Evolutionary conservation across 2,113 vertebrate genomes (phyloP), one percentile per base, ranked within the genome.

Genomic region (Rousettus leschenaultii): DNA sequence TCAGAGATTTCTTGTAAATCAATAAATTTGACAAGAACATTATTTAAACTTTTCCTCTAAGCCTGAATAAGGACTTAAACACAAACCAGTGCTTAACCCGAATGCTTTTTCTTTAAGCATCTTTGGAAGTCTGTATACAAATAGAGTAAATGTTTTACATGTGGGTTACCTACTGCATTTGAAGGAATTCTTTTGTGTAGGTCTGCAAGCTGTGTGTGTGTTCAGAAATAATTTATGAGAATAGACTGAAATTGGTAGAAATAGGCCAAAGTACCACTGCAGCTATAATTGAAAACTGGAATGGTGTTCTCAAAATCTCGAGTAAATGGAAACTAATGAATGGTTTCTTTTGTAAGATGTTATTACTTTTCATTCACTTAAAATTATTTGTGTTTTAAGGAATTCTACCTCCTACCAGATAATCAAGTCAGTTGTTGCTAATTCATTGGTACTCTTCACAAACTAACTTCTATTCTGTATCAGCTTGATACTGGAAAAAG

Each of bases 1-100:
- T 95, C 45, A 94, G 65, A 92, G 43, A 94, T 83, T 94, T 86
- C 35, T 48, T 96, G 7, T 78, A 95, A 93, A 35, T 89, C 57
- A 59, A 57, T 53, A 83, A 38, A 61, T 70, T 70, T 86, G 26
- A 28, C 21, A 87, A 65, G 45, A 95, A 43, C n/a, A 30, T 57
- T 91, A 85, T 87, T 92, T 63, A 30, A 57, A 61, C 35, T 51
- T 85, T 84, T 91, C 82, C 61, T 91, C 24, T 51, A 74, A 61
- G 75, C 35, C 35, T 61, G 15, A 89, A 51, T 79, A 51, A 87
- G 45, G 73, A 45, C 26, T 66, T 87, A 95, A 85, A 84, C 13
- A 65, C 45, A 92, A 78, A 79, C 63, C 43, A 55, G 48, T 95
- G 65, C 11, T 90, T 74, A 89, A 6, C 43, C 18, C 0, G 1